phyloP scores from a whole-genome alignment of 2,797 vertebrate genomes.

The Cyprinella venusta region DNA sequence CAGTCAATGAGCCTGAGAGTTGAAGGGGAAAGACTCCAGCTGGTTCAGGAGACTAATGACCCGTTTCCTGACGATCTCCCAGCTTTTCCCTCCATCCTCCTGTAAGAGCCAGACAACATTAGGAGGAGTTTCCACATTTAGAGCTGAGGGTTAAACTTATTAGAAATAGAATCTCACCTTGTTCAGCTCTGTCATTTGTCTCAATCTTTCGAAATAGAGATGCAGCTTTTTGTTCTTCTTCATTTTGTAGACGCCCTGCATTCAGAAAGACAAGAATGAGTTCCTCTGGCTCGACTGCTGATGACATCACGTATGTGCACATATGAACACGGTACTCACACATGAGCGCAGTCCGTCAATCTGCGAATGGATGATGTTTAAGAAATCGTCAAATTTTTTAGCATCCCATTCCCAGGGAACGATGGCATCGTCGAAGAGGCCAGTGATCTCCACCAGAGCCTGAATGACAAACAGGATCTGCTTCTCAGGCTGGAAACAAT shows the following conservation, averaged over 20 bases:
- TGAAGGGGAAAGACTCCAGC: conserved; percentile 21
- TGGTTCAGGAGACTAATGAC: conserved; percentile 31
- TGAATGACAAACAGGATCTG: conserved; percentile 64
- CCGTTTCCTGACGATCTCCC: conserved; percentile 22
- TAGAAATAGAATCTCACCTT: conserved; percentile 52
- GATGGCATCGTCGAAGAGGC: conserved; percentile 61
- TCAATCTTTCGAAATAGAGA: conserved; percentile 67
- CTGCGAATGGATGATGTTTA: conserved; percentile 62
- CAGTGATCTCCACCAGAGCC: conserved; percentile 61
- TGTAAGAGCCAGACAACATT: conserved; percentile 6
- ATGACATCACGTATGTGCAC: background rate
- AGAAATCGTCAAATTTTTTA: conserved; percentile 59
- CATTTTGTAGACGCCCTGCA: conserved; percentile 53
- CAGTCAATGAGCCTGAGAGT: background rate
- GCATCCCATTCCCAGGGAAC: conserved; percentile 70
- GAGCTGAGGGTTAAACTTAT: background rate
- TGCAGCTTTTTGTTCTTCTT: conserved; percentile 66
- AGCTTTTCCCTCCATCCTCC: conserved; percentile 8
- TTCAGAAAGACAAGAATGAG: background rate
- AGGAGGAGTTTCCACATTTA: background rate
- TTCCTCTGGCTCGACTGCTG: background rate
- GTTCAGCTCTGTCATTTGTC: conserved; percentile 40
- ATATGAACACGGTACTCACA: conserved; percentile 59
- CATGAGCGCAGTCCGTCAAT: conserved; percentile 63
- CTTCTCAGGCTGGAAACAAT: conserved; percentile 59